Base-by-base conservation (phyloP, 2,113 vertebrate species). In the Sinosuthora webbiana region DNA sequence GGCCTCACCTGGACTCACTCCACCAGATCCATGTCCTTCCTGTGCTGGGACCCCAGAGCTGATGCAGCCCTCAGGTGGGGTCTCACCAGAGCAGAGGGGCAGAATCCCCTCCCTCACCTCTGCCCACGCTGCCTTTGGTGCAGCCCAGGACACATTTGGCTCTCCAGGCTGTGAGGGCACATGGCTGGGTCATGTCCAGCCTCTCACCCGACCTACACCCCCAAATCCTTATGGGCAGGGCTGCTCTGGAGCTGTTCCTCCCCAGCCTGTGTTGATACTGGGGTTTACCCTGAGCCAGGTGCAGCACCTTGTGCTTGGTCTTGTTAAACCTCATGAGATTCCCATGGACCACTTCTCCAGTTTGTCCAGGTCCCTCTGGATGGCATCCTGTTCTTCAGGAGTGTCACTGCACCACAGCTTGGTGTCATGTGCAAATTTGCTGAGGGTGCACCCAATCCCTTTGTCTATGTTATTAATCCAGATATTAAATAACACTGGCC, bases 271-370 rank as follows among this genome's bases (percentile, higher is more conserved):
- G 28, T 2, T 68, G 37, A 10, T 33, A 27, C 22, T 0, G 0
- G 37, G 42, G 9, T 0, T 30, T 68, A 9, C 37, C 31, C 37
- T 0, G 0, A 35, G 25, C 16, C 42, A 21, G 42, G 37, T 44
- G 37, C 63, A 69, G 63, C 39, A 23, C 33, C 55, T 60, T 44
- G 37, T 17, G 0, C 31, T 17, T 68, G 31, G 44, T 44, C 31
- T 17, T 68, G 31, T 52, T 44, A 77, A 69, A 45, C 27, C 15
- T 18, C 14, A 23, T 2, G 30, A 50, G 21, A 52, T 59, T 59
- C 44, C 21, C 71, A 59, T 14, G 31, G 62, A 11, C 53, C 25
- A 52, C 37, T 44, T 42, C 37, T 59, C 1, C 7, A 86, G 53
- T 52, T 42, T 52, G 37, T 76, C 31, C 71, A 68, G 37, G 14